phyloP scores from a whole-genome alignment of 2,113 vertebrate genomes.

The Bujurquina vittata region DNA sequence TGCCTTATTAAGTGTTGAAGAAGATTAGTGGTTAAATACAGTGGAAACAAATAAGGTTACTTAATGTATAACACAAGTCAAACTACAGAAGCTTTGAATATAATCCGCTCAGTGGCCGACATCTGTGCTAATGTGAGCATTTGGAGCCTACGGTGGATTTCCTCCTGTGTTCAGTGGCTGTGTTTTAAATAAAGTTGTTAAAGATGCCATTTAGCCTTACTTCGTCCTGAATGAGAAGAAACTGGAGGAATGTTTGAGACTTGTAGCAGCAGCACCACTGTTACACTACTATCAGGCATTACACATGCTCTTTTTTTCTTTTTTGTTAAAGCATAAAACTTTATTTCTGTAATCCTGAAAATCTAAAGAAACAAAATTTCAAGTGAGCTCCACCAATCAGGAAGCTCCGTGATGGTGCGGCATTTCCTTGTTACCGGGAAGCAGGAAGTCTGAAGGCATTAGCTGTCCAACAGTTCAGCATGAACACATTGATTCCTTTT shows the following conservation, averaged over 20 bases:
- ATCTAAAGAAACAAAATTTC: too few species aligned
- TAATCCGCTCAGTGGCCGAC: not conserved
- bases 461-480: too few species aligned
- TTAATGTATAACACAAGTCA: not conserved
- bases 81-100: not conserved
- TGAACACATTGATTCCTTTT: too few species aligned
- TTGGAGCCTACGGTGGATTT: not conserved
- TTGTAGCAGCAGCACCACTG: not conserved
- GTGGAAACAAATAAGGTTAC: not conserved
- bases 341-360: not conserved
- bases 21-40: not conserved
- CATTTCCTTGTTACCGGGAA: too few species aligned
- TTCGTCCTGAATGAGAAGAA: slow-evolving; percentile 12
- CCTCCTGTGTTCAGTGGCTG: not conserved
- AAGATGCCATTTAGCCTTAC: slow-evolving; percentile 36
- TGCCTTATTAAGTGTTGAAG: too few species aligned
- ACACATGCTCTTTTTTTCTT: not conserved
- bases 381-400: too few species aligned
- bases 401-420: too few species aligned
- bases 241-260: slow-evolving; percentile 1
- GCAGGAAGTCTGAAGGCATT: too few species aligned
- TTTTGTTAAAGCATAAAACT: not conserved
- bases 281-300: not conserved
- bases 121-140: not conserved
- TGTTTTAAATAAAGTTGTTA: not conserved